Evolutionary conservation across 2,797 vertebrate genomes (phyloP).

Genomic region (Limosa lapponica): DNA sequence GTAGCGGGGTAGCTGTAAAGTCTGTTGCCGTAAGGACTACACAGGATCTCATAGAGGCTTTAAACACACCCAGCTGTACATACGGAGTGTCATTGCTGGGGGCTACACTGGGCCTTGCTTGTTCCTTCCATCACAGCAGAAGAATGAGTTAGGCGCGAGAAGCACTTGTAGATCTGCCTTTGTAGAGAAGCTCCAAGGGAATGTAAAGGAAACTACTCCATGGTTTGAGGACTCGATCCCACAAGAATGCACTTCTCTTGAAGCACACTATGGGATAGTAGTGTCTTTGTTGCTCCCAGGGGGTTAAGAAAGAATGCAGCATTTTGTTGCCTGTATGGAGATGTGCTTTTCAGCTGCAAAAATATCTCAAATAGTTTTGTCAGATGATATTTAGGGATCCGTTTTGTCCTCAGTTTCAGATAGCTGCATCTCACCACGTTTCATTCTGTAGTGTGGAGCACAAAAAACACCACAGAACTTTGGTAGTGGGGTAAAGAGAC

Average conservation of each 20-base stretch:
- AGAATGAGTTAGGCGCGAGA: not conserved
- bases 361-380: not conserved
- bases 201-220: not conserved
- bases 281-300: not conserved
- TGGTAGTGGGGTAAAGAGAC: not conserved
- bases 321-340: not conserved
- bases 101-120: not conserved
- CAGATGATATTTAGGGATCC: not conserved
- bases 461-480: not conserved
- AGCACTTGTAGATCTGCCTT: not conserved
- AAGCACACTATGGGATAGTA: not conserved
- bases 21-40: not conserved
- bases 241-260: not conserved
- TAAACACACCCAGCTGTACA: fast-evolving
- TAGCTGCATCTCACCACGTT: not conserved
- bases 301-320: not conserved
- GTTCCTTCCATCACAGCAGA: not conserved
- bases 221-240: not conserved
- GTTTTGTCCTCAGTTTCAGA: not conserved
- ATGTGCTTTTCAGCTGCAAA: not conserved
- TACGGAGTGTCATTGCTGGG: not conserved
- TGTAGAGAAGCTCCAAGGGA: not conserved
- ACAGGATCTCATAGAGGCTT: not conserved
- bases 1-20: not conserved
- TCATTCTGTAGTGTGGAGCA: not conserved